These are phyloP conservation scores for Myotis davidii DNA, from an alignment of 2,113 vertebrate species.

Conservation along the genomic window DNA sequence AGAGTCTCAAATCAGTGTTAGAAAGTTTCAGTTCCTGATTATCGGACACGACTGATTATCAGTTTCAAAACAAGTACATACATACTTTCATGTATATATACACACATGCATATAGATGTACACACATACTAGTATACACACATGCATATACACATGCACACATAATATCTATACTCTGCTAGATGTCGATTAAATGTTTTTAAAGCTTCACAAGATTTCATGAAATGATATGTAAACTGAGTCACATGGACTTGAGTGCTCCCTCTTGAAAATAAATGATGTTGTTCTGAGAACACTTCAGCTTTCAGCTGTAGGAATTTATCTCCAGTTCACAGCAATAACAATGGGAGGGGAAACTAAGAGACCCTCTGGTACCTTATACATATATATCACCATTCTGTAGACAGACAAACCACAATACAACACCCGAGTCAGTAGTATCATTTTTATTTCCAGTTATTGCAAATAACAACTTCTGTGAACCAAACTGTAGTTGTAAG, in stretches of 20 bases:
- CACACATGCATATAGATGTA: not conserved
- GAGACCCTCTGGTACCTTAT: not conserved
- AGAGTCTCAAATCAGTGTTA: constrained; percentile 26
- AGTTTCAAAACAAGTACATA: not conserved
- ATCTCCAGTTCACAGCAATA: not conserved
- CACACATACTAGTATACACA: not conserved
- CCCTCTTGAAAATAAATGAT: not conserved
- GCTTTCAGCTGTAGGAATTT: not conserved
- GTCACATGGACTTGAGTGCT: not conserved
- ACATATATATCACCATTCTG: not conserved
- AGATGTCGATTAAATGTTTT: not conserved
- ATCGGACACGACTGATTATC: not conserved
- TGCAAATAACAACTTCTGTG: not conserved
- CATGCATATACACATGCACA: not conserved
- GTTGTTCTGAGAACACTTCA: not conserved
- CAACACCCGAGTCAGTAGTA: not conserved
- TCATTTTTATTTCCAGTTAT: not conserved
- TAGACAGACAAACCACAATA: not conserved
- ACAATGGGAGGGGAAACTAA: not conserved
- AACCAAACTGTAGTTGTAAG: not conserved
- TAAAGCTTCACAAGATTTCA: not conserved
- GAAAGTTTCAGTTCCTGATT: not conserved
- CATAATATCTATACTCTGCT: not conserved
- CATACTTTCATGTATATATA: not conserved
- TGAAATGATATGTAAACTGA: not conserved